Percentiles rank a stretch among this genome's conserved stretches.
Evolutionary conservation across 1,140 invertebrate genomes (phyloP).

Genomic region (Coptotermes formosanus): DNA sequence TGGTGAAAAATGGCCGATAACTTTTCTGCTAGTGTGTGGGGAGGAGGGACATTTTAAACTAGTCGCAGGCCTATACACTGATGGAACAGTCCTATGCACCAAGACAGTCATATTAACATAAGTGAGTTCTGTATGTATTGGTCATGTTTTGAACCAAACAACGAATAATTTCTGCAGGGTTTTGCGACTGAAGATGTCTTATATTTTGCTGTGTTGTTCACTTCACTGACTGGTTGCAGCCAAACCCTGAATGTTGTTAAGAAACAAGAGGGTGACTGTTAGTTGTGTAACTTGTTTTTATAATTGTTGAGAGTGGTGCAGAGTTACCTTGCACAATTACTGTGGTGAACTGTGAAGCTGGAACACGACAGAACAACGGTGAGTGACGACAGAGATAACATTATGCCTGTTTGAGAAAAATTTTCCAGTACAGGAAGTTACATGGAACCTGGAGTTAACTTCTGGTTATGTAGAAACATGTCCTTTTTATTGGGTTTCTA

Average conservation of each 20-base stretch:
- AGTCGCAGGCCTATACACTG: neutral
- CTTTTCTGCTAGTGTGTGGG: neutral
- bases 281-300: constrained; percentile 1
- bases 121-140: neutral
- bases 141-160: neutral
- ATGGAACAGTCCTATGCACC: neutral
- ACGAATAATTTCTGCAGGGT: neutral
- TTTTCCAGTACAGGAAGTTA: neutral
- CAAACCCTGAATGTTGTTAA: neutral
- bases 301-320: neutral
- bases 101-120: neutral
- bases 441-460: neutral
- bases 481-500: neutral
- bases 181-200: neutral
- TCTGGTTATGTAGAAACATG: neutral
- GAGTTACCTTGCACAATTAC: neutral
- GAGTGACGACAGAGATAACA: neutral
- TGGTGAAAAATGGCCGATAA: neutral
- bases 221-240: neutral
- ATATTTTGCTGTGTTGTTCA: neutral
- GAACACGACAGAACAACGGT: neutral
- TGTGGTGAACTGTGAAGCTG: neutral
- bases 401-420: neutral
- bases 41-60: neutral
- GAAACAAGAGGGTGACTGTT: neutral